Base-by-base conservation (phyloP, 2,888 invertebrate genomes). In the Boloria euphrosyne region DNA sequence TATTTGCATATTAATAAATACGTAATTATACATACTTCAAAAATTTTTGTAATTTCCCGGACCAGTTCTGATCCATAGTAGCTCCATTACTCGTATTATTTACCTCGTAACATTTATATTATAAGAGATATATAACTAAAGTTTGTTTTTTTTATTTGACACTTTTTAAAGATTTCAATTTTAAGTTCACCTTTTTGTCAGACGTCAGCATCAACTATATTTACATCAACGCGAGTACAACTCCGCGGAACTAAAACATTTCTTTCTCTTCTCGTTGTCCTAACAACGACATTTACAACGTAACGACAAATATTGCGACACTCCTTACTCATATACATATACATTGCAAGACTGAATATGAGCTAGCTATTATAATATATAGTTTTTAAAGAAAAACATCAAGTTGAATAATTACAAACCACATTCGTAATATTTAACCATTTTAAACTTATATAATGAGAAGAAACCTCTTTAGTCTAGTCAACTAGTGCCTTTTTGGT, bases 201-300 rank as follows among this genome's bases (percentile, higher is more conserved):
- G n/a, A n/a, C n/a, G n/a, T 52, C 47, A 75, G 74, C 49, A 66
- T 80, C 75, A 2, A 83, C 77, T 60, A 7, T 68, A 57, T 2
- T 27, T 44, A 71, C 83, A 69, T 74, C 55, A 83, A 76, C 73
- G 77, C 67, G 82, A 83, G 64, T 60, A 22, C 67, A 22, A 61
- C 62, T 17, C 73, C 73, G 80, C 80, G 84, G 82, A 87, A 86
- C 86, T 84, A 85, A 88, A 83, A 79, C 79, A 82, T 73, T 81
- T 87, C 83, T 86, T 85, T 85, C 81, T 73, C 78, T 79, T 75
- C 74, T 76, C 74, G 74, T 70, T 76, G 74, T 77, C 79, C 78
- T 74, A 76, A 78, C 79, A 75, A 77, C 80, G 75, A 74, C 75
- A 73, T 75, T 84, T 80, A 81, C 81, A 79, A 76, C 79, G 79